Evolutionary conservation across 2,113 vertebrate genomes (phyloP), one percentile per base, ranked within the genome.

Genomic region (Semicossyphus pulcher): DNA sequence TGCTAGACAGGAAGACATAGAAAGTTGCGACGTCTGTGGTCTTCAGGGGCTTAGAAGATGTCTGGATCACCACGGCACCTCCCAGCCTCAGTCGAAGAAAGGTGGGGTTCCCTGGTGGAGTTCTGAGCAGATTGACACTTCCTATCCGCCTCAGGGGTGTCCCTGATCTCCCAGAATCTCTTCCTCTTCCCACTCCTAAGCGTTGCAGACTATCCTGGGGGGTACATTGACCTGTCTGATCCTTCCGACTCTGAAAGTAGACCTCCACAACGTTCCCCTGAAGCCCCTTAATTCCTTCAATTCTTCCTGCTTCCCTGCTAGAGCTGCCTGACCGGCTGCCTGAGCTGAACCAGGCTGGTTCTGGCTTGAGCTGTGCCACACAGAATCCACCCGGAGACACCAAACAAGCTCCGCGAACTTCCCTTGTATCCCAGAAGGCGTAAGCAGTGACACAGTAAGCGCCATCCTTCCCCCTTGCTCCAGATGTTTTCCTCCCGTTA

Each of bases 121-220:
- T 88, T 84, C 93, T 94, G 47, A 94, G 91, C 0, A 99, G 95
- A 49, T 89, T 95, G 29, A 98, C 94, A 2, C 94, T 96, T 3
- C 97, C 97, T 3, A 97, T 95, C 49, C 96, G 92, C 82, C 93
- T 96, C 93, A 98, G 73, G 0, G 95, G 95, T 1, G 96, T 95
- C 4, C 92, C 95, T 0, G 92, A 94, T 0, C 60, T 72, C 48
- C 67, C 59, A 20, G 1, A 79, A 12, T 14, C 81, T 80, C 5
- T 44, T 54, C 25, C 73, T 77, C 67, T 61, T 36, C 85, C 89
- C 34, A 89, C 79, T 26, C 87, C 90, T 4, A 89, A 53, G 25
- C 92, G 83, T 18, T 88, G 92, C 61, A 93, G 86, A 1, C 80
- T 76, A 0, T 93, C 94, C 72, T 95, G 95, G 5, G 90, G 93